These are phyloP conservation scores for Vulpes ferrilata DNA, from an alignment of 2,113 vertebrate genomes.

Conservation along the genomic window DNA sequence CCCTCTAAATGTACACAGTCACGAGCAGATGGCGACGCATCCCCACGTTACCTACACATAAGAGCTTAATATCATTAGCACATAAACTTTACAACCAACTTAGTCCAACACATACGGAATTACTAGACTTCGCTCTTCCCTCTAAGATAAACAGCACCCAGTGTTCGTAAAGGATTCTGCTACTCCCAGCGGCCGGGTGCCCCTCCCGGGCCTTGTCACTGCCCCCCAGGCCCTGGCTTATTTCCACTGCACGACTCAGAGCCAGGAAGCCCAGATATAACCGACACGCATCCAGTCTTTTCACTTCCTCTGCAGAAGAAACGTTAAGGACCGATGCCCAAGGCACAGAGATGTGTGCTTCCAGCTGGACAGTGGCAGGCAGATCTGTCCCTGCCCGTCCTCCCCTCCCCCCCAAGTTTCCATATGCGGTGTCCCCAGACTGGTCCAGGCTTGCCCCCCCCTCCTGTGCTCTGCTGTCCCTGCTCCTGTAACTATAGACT, in stretches of 20 bases:
- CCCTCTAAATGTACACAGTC: fast-evolving
- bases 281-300: no score
- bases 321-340: no score
- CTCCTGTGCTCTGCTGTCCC: neutral
- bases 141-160: neutral
- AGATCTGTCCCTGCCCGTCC: no score
- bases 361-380: no score
- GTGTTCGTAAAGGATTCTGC: neutral
- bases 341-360: no score
- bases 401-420: no score
- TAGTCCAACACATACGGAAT: neutral
- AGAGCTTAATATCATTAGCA: fast-evolving
- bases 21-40: fast-evolving
- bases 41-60: fast-evolving
- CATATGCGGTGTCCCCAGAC: fast-evolving
- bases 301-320: no score
- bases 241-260: no score
- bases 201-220: neutral
- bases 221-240: neutral
- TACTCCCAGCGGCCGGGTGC: neutral
- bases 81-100: fast-evolving
- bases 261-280: no score
- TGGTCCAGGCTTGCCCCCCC: fast-evolving
- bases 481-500: fast-evolving
- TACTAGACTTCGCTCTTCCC: fast-evolving